A percentile compares a stretch with the other conserved stretches of the same genome.
Conservation (phyloP, 2,113 vertebrate species). For the Daubentonia madagascariensis region DNA sequence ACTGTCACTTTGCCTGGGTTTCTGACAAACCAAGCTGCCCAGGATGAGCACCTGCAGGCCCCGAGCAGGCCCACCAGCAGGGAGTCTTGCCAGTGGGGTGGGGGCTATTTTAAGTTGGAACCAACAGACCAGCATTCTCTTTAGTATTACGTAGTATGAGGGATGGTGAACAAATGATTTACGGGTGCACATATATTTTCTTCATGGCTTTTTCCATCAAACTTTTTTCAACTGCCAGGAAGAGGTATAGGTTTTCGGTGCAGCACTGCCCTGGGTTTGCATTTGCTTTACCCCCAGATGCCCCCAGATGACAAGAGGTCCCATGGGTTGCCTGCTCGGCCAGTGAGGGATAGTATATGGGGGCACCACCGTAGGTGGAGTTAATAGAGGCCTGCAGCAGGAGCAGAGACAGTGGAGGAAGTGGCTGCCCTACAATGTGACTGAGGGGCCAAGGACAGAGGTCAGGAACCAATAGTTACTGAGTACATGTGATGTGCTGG, state of each 20-base stretch:
- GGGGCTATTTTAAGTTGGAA: not conserved
- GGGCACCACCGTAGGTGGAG: too few relatives aligned
- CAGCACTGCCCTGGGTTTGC: too few relatives aligned
- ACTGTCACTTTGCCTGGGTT: not conserved
- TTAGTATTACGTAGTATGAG: too few relatives aligned
- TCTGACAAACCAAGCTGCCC: not conserved
- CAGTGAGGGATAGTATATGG: not conserved
- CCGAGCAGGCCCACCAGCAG: not conserved
- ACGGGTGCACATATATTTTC: not conserved
- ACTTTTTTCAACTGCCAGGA: not conserved
- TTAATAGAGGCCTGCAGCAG: not conserved
- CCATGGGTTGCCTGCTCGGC: not conserved
- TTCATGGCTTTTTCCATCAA: not conserved
- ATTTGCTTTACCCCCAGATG: not conserved
- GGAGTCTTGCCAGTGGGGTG: not conserved
- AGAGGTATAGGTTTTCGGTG: not conserved
- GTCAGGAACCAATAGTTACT: not conserved
- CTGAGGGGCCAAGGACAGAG: not conserved
- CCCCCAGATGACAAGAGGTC: not conserved
- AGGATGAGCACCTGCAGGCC: not conserved
- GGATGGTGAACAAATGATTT: not conserved
- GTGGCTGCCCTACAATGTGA: rapidly evolving
- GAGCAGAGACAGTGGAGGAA: too few relatives aligned
- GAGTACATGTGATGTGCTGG: not conserved
- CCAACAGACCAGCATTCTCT: not conserved